Evolutionary conservation across 2,797 vertebrate species (phyloP).

Genomic region (Lates japonicus): DNA sequence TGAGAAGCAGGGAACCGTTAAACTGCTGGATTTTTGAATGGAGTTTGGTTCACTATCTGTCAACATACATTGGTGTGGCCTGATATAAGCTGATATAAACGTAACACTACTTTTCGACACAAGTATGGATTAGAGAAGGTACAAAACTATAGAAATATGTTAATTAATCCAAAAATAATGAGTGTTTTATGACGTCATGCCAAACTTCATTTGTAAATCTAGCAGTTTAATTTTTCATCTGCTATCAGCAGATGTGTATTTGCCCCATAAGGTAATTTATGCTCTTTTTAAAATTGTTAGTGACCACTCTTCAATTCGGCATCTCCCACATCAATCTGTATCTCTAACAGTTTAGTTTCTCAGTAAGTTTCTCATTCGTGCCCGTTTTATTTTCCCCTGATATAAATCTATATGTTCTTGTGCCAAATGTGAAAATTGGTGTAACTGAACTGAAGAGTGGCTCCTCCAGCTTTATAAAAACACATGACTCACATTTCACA

Average conservation of each 20-base stretch:
- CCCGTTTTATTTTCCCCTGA: too few relatives aligned
- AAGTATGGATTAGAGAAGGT: background rate
- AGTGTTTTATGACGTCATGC: background rate
- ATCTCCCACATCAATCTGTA: too few relatives aligned
- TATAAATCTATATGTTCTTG: too few relatives aligned
- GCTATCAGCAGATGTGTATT: background rate
- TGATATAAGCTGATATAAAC: background rate
- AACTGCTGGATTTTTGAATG: background rate
- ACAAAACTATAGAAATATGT: fast-evolving
- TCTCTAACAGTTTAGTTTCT: too few relatives aligned
- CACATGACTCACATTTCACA: too few relatives aligned
- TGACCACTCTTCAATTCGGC: background rate
- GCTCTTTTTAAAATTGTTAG: background rate
- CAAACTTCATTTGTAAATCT: background rate
- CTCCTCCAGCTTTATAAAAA: too few relatives aligned
- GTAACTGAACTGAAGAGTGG: too few relatives aligned
- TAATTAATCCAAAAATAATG: background rate
- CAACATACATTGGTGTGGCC: background rate
- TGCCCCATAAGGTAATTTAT: background rate
- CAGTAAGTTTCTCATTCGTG: too few relatives aligned
- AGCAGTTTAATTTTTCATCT: background rate
- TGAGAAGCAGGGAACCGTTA: too few relatives aligned
- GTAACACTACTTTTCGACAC: background rate
- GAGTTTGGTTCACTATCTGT: background rate
- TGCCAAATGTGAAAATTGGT: too few relatives aligned